Evolutionary conservation across 2,113 vertebrate species (phyloP).

Genomic region (Acinonyx jubatus): DNA sequence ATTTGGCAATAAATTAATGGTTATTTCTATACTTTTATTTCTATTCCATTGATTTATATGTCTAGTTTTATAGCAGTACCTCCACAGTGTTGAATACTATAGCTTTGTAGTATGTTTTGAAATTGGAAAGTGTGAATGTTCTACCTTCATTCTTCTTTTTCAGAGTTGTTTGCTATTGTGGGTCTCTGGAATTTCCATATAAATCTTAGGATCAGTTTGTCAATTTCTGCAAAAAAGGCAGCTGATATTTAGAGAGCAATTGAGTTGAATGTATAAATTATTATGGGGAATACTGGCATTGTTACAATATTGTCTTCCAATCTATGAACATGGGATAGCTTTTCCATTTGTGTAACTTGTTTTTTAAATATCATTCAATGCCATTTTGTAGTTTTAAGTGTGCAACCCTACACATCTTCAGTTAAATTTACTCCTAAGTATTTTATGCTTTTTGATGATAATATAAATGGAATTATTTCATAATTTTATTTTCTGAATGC

Average conservation of each 20-base stretch:
- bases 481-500: neutral
- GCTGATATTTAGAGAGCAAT: neutral
- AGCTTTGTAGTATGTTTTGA: neutral
- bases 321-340: neutral
- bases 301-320: neutral
- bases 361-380: neutral
- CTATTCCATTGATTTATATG: neutral
- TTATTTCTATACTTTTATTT: neutral
- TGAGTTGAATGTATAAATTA: neutral
- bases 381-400: neutral
- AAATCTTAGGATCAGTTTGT: neutral
- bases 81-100: neutral
- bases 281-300: neutral
- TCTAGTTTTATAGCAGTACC: neutral
- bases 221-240: neutral
- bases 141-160: neutral
- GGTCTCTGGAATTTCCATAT: neutral
- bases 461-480: neutral
- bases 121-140: neutral
- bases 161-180: neutral
- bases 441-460: neutral
- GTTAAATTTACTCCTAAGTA: neutral
- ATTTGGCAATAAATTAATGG: neutral
- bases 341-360: neutral
- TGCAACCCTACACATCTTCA: neutral